Evolutionary conservation across 2,113 vertebrate species (phyloP), one percentile per base, ranked within the genome.

Genomic region (Oxyura jamaicensis): DNA sequence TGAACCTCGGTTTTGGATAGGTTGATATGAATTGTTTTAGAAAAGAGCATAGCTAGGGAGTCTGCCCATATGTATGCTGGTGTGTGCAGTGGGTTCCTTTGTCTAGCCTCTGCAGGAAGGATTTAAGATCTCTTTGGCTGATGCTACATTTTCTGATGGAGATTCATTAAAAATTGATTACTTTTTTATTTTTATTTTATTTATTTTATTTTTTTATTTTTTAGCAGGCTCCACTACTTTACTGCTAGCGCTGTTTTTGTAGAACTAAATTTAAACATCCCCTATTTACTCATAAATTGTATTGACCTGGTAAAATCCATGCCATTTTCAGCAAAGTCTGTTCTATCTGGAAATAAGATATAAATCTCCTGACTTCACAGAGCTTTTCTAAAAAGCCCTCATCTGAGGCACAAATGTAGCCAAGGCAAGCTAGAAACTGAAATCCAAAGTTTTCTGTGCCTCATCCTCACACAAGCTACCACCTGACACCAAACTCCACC

Each of bases 221-320:
- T 56, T 48, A 84, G 66, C 86, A 84, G 91, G 41, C 73, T 94
- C 86, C 53, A 44, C 35, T 75, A 15, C 83, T 90, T 96, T 56
- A 26, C 73, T 94, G 65, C 83, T 94, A 75, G 42, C 15, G 39
- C 84, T 87, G 62, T 87, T 90, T 86, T 84, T 46, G 80, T 78
- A 83, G 78, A 79, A 88, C 68, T 78, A 68, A 79, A 78, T 88
- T 90, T 90, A 88, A 89, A 90, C 7, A 1, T 90, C 59, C 85
- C 41, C 46, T 87, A 62, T 93, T 96, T 95, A 74, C 67, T 80
- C 77, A 63, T 78, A 94, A 88, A 92, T 89, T 79, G 41, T 88
- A 84, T 88, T 95, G 93, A 96, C 60, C 53, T 88, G 41, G 76
- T 92, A 90, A 95, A 95, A 93, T 93, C 91, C 48, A 50, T 91